Base-by-base conservation (phyloP, 1,140 invertebrate species). In the Caerostris darwini region DNA sequence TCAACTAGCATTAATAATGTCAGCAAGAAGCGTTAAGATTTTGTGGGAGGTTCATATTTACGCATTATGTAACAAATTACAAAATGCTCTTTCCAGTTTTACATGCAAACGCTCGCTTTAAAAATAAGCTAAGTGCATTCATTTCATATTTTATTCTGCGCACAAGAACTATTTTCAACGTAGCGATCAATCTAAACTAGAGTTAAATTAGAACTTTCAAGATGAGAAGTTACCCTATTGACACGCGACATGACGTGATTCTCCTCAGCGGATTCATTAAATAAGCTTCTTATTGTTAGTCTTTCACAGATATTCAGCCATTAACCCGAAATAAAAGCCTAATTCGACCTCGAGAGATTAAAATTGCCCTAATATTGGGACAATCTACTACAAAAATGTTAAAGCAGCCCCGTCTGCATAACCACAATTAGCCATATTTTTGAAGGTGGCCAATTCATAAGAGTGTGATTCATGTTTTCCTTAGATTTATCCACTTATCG, bases 241-340 rank as follows among this genome's bases (percentile, higher is more conserved):
- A 91, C 90, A 91, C 90, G 90, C 90, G 71, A 91, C 54, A 34
- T 91, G 10, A 12, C 90, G 90, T 91, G 90, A 54, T 82, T n/a
- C n/a, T 53, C 90, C 82, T 64, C 69, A 82, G 10, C 54, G 58
- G 90, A 91, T 91, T 91, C 90, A 91, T 91, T 91, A 91, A 91
- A 91, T 91, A 91, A 91, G 71, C 90, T 17, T 61, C 90, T 91
- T 91, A 82, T 12, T 82, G 71, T 82, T 59, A 88, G 19, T 91
- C 90, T 61, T 71, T 19, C n/a, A 82, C 59, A 71, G 34, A 91
- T 82, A 59, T 91, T 81, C 14, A 56, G 90, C 71, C 90, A 82
- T 91, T 91, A 91, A 91, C 90, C 77, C n/a, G 77, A 91, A 91
- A 91, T 91, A 91, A 91, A 91, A 91, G 77, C 71, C 90, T 91